These are phyloP conservation scores for Lysandra coridon DNA, from an alignment of 2,888 invertebrate species.

Conservation along the genomic window DNA sequence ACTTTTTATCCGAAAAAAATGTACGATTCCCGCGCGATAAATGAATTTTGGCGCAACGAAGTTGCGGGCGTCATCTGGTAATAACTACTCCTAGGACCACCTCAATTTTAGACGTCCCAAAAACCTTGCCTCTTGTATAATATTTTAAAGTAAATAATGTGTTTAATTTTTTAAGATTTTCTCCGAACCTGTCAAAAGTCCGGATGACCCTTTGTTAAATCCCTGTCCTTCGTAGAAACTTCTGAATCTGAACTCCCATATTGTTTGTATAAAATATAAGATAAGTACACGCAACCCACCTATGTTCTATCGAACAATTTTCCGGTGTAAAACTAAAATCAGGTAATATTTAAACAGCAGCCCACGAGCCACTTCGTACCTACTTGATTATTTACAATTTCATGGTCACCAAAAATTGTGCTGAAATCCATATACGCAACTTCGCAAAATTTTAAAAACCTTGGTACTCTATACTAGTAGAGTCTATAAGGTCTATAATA, in stretches of 20 bases:
- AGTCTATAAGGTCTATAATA: too few relatives aligned
- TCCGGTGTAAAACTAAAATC: neutral
- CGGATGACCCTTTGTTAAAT: conserved; percentile 45
- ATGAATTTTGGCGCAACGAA: too few relatives aligned
- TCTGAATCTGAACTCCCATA: conserved; percentile 49
- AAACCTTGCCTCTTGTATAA: neutral
- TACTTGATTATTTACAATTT: neutral
- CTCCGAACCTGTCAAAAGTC: conserved; percentile 18
- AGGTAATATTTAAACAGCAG: neutral
- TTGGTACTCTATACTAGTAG: too few relatives aligned
- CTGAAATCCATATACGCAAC: neutral
- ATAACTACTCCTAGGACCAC: neutral
- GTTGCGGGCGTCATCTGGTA: too few relatives aligned
- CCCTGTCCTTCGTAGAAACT: conserved; percentile 67
- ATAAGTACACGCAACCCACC: conserved; percentile 23
- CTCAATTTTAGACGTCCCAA: neutral
- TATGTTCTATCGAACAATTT: neutral
- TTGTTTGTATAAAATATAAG: conserved; percentile 39
- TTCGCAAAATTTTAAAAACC: too few relatives aligned
- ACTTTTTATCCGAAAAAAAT: too few relatives aligned
- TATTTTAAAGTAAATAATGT: neutral
- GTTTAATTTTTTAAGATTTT: conserved; percentile 6
- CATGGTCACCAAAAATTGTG: too few relatives aligned
- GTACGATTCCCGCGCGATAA: too few relatives aligned
- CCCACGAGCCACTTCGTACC: neutral